Conservation (phyloP, 2,888 invertebrate genomes). For the Thecocarcelia acutangulata region DNA sequence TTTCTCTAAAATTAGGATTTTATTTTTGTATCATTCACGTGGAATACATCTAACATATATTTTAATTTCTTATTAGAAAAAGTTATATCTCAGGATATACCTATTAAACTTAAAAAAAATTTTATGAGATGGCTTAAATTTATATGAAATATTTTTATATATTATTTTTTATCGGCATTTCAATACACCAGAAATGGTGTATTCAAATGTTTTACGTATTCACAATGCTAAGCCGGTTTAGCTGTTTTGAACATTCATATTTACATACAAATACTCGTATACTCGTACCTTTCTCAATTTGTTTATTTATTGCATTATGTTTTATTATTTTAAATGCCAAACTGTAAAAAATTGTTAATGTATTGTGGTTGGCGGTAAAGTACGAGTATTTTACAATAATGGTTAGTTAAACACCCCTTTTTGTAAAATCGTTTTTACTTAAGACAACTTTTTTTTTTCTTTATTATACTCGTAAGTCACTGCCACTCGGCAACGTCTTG, state of each 20-base stretch:
- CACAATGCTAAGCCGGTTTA: conserved; percentile 33
- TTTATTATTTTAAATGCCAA: conserved; percentile 39
- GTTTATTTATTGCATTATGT: conserved; percentile 48
- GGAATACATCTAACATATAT: too few relatives aligned
- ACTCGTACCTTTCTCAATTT: conserved; percentile 28
- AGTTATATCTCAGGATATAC: too few relatives aligned
- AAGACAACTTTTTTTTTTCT: conserved; percentile 22
- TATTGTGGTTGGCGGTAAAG: conserved; percentile 9
- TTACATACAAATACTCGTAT: too few relatives aligned
- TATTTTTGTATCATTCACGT: too few relatives aligned
- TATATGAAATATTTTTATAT: too few relatives aligned
- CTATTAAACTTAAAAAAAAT: too few relatives aligned
- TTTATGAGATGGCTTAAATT: too few relatives aligned
- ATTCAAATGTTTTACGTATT: conserved; percentile 19
- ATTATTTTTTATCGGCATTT: too few relatives aligned
- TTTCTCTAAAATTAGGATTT: too few relatives aligned
- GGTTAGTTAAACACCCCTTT: neutral
- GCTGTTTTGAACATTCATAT: conserved; percentile 28
- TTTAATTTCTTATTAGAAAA: too few relatives aligned
- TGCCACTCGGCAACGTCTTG: neutral
- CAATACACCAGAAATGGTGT: conserved; percentile 15
- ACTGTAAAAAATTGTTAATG: conserved; percentile 14
- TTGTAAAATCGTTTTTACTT: conserved; percentile 15
- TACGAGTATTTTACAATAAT: conserved; percentile 43
- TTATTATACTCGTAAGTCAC: conserved; percentile 1